Evolutionary conservation across 2,113 vertebrate genomes (phyloP).

Genomic region (cattle (Bos taurus)): DNA sequence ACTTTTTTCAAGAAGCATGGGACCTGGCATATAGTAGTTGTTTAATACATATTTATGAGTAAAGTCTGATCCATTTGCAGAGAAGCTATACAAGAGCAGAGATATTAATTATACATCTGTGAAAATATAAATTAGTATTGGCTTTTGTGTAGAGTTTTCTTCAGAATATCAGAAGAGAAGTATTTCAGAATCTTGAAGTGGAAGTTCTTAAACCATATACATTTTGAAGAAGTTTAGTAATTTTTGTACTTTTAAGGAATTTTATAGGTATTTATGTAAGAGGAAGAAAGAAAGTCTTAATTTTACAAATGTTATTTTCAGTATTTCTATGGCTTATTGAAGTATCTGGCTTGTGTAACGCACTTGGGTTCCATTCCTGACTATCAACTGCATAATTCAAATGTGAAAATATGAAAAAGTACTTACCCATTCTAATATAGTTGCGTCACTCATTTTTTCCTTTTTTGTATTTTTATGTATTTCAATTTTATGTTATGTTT

Average conservation of each 20-base stretch:
- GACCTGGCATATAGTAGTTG: background rate
- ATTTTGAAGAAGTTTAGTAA: background rate
- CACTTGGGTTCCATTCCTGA: background rate
- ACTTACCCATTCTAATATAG: background rate
- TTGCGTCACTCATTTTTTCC: background rate
- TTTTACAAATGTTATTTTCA: background rate
- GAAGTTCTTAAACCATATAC: background rate
- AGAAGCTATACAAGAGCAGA: background rate
- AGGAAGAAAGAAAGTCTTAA: background rate
- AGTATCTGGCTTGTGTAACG: background rate
- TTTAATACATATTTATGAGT: slow-evolving; percentile 37
- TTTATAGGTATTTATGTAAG: background rate
- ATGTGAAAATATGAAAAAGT: background rate
- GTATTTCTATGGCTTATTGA: background rate
- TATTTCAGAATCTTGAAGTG: slow-evolving; percentile 3
- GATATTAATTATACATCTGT: background rate
- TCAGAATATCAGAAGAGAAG: background rate
- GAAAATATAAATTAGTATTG: slow-evolving; percentile 14
- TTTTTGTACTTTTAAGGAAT: background rate
- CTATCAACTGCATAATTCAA: background rate
- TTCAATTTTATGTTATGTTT: background rate
- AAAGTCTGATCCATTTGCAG: background rate
- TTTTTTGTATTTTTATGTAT: background rate
- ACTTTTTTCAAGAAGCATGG: background rate
- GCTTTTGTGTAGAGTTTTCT: background rate